Evolutionary conservation across 2,797 vertebrate genomes (phyloP).

Genomic region (Pseudotriccus pelzelni): DNA sequence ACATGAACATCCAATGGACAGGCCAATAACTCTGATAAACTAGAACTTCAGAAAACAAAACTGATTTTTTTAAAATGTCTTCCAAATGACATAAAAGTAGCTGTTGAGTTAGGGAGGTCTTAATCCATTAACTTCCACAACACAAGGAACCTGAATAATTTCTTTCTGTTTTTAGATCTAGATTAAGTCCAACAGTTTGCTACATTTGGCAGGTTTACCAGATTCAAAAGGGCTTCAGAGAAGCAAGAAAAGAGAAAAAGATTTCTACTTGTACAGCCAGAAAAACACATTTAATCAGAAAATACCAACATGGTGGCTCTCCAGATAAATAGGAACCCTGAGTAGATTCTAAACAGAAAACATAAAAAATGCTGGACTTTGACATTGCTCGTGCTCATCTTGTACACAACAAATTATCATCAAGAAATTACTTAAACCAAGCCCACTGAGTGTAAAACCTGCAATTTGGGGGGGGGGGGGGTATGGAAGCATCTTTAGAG

Average conservation of each 20-base stretch:
- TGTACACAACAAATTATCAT: neutral
- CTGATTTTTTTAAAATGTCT: neutral
- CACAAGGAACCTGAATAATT: neutral
- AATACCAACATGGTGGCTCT: neutral
- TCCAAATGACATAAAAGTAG: neutral
- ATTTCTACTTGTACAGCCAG: neutral
- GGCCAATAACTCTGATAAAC: neutral
- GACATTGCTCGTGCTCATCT: neutral
- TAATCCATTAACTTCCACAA: neutral
- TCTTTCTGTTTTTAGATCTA: neutral
- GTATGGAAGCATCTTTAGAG: neutral
- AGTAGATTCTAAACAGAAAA: neutral
- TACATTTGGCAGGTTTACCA: neutral
- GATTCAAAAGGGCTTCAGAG: neutral
- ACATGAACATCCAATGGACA: neutral
- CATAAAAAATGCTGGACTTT: neutral
- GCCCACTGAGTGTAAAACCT: neutral
- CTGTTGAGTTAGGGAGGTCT: neutral
- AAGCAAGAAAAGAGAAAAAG: neutral
- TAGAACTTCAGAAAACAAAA: neutral
- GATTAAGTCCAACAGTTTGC: neutral
- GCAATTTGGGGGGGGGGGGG: too few species aligned
- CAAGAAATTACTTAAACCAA: neutral
- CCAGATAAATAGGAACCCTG: neutral
- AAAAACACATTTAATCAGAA: neutral